phyloP scores from a whole-genome alignment of 2,888 invertebrate genomes.

The Cantharis rustica region DNA sequence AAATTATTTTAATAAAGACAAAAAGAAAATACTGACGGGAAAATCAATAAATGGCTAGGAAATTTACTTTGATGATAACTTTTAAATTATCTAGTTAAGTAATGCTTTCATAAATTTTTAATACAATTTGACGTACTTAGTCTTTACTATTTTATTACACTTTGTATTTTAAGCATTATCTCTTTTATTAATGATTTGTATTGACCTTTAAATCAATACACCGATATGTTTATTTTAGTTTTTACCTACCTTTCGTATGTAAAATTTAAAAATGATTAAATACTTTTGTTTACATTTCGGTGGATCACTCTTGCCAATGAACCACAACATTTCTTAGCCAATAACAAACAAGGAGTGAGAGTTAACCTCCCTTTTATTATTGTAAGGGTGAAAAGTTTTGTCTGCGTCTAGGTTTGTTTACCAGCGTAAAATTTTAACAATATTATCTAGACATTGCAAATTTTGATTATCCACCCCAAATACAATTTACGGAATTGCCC shows the following conservation, averaged over 20 bases:
- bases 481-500: background rate
- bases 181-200: background rate
- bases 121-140: background rate
- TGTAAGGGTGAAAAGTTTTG: background rate
- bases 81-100: constrained; percentile 13
- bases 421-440: background rate
- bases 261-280: background rate
- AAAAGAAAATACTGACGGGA: constrained; percentile 7
- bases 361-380: background rate
- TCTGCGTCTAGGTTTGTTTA: background rate
- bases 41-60: constrained; percentile 21
- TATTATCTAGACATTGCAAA: no score
- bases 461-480: background rate
- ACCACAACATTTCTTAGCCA: background rate
- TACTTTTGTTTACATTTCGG: background rate
- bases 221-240: background rate
- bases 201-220: background rate
- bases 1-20: constrained; percentile 3
- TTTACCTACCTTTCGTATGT: background rate
- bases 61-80: constrained; percentile 16
- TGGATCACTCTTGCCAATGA: background rate
- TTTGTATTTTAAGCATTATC: background rate
- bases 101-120: background rate
- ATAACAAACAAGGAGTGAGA: background rate
- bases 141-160: background rate